These are phyloP conservation scores for Stenodera caucasica DNA, from an alignment of 2,888 invertebrate genomes.

Conservation along the genomic window DNA sequence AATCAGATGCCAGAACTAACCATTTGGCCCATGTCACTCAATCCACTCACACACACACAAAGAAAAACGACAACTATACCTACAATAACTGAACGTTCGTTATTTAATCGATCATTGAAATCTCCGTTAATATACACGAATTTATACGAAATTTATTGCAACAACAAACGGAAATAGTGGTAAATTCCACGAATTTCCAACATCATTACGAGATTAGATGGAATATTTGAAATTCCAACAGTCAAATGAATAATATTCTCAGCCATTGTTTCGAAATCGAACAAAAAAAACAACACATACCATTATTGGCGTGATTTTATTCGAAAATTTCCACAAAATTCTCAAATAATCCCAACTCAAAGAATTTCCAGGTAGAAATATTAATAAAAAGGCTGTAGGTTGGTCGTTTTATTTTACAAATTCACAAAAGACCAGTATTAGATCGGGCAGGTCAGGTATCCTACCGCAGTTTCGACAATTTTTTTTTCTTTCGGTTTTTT, in stretches of 20 bases:
- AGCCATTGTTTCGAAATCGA: not conserved
- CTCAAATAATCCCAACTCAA: not conserved
- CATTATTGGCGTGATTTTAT: not conserved
- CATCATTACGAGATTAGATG: not conserved
- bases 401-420: not conserved
- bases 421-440: constrained; percentile 1
- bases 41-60: not conserved
- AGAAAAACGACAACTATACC: not conserved
- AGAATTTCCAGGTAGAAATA: not conserved
- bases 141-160: not conserved
- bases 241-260: not conserved
- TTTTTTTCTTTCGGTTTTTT: no score
- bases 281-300: not conserved
- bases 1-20: constrained; percentile 11
- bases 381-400: not conserved
- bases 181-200: not conserved
- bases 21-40: not conserved
- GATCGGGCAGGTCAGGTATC: not conserved
- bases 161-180: not conserved
- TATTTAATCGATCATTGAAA: constrained; percentile 1
- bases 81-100: not conserved
- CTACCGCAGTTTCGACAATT: constrained; percentile 5
- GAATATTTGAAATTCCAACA: not conserved
- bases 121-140: not conserved
- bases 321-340: not conserved